Conservation (phyloP, 2,113 vertebrate genomes). For the Balaeniceps rex region DNA sequence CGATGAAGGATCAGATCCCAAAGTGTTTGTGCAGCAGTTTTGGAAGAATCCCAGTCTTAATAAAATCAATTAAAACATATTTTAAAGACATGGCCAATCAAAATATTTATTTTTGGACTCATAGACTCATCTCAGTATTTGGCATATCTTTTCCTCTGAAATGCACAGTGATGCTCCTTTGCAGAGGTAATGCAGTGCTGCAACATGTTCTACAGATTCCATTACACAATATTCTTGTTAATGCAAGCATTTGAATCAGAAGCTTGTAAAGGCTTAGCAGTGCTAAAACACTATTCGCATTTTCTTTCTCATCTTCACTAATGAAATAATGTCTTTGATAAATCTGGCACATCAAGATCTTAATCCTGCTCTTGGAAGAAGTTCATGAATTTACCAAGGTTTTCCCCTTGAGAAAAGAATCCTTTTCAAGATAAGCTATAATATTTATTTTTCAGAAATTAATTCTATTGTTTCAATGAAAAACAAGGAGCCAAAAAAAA, state of each 20-base stretch:
- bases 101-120: conserved; percentile 36
- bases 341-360: background rate
- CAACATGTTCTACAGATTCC: background rate
- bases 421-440: background rate
- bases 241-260: background rate
- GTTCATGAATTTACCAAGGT: conserved; percentile 33
- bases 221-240: background rate
- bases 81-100: background rate
- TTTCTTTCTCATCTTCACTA: background rate
- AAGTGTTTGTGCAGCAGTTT: conserved; percentile 8
- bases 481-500: background rate
- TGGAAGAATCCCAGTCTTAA: conserved; percentile 24
- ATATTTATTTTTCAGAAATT: background rate
- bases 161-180: background rate
- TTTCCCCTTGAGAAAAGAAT: background rate
- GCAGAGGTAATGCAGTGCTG: background rate
- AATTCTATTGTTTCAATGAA: background rate
- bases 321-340: conserved; percentile 8
- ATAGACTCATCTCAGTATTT: background rate
- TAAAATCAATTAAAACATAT: conserved; percentile 3
- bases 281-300: background rate
- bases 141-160: background rate
- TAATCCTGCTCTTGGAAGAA: background rate
- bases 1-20: background rate
- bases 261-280: conserved; percentile 26